Evolutionary conservation across 2,888 invertebrate species (phyloP).

Genomic region (Crematogaster levior): DNA sequence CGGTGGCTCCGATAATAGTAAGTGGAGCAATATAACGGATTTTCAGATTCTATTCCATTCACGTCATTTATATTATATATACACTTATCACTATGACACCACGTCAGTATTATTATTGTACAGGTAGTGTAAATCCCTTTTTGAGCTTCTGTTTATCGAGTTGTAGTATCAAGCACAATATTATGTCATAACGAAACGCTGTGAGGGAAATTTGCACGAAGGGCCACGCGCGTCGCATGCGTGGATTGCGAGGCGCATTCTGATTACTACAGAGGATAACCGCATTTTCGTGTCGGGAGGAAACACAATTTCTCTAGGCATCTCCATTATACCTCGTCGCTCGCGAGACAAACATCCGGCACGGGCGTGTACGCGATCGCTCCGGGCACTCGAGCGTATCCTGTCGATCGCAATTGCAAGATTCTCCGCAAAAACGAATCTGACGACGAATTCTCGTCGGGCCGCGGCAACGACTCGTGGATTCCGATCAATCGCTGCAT

Average conservation of each 20-base stretch:
- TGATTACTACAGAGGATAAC: conserved; percentile 65
- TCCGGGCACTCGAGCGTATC: not conserved
- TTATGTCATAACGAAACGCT: conserved; percentile 5
- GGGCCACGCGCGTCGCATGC: conserved; percentile 12
- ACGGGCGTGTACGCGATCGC: not conserved
- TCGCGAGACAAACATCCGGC: conserved; percentile 45
- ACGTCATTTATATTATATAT: not conserved
- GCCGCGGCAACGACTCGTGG: conserved; percentile 43
- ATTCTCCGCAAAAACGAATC: conserved; percentile 28
- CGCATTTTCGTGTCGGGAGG: conserved; percentile 57
- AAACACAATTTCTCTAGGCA: conserved; percentile 42
- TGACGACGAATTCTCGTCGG: conserved; percentile 32
- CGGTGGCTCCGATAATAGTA: not conserved
- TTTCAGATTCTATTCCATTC: not conserved
- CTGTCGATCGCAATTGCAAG: conserved; percentile 32
- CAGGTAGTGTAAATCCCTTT: conserved; percentile 28
- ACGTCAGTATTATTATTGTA: not conserved
- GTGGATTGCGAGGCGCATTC: conserved; percentile 56
- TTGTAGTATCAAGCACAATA: conserved; percentile 11
- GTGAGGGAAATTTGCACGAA: conserved; percentile 13
- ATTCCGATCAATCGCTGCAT: conserved; percentile 51
- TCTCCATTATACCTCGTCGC: conserved; percentile 31
- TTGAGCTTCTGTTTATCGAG: conserved; percentile 37
- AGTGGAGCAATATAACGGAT: not conserved
- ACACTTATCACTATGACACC: not conserved